A percentile compares a stretch with the other conserved stretches of the same genome.
These are phyloP conservation scores for Dinomys branickii DNA, from an alignment of 2,113 vertebrate species.

Conservation along the genomic window DNA sequence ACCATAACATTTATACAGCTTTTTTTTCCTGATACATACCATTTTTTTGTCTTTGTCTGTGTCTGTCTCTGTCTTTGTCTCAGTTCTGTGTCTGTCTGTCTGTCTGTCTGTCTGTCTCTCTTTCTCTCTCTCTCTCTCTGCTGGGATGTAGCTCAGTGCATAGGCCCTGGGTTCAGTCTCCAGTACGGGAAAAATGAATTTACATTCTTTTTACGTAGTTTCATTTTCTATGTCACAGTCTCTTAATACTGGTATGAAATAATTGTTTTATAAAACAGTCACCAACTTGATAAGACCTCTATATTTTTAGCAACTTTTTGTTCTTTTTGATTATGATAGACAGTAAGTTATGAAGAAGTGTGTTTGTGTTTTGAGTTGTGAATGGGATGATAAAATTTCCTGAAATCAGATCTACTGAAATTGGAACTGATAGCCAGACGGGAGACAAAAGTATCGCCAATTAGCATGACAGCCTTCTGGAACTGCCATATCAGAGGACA, in stretches of 20 bases:
- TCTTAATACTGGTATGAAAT: background rate
- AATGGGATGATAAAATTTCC: background rate
- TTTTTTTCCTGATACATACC: background rate
- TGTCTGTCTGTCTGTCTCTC: too few species aligned
- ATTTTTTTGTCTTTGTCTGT: background rate
- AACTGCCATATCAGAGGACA: background rate
- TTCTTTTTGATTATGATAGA: background rate
- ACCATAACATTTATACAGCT: background rate
- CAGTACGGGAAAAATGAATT: background rate
- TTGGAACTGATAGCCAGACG: background rate
- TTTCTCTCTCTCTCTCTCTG: too few species aligned
- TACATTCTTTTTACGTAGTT: background rate
- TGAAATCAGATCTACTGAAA: background rate
- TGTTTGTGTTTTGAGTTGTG: background rate
- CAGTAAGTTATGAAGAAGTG: constrained; percentile 22
- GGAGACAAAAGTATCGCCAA: background rate
- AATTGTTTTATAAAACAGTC: background rate
- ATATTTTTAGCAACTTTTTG: background rate
- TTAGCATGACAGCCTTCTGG: constrained; percentile 9
- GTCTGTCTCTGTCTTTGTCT: too few species aligned
- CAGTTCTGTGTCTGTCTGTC: too few species aligned
- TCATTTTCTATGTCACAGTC: background rate
- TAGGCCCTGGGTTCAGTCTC: background rate
- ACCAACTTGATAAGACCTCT: background rate
- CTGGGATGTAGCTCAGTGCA: background rate